A percentile compares a stretch with the other conserved stretches of the same genome.
Evolutionary conservation across 2,113 vertebrate species (phyloP).

Genomic region (Corythornis cristatus): DNA sequence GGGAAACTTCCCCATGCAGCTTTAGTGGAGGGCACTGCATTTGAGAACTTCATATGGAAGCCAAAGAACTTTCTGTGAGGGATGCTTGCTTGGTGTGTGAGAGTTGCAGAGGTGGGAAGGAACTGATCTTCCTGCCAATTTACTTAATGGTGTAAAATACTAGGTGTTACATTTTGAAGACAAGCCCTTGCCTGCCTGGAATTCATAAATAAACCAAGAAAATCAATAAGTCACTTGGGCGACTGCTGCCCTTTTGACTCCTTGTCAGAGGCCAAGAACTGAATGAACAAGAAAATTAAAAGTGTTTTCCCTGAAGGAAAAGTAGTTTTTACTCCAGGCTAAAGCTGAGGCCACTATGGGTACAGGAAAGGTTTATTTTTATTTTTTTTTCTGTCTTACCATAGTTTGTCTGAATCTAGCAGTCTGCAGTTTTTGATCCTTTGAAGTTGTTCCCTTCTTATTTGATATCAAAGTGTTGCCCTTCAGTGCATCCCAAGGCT

Average conservation of each 20-base stretch:
- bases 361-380: background rate
- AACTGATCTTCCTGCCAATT: background rate
- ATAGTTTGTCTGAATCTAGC: background rate
- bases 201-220: slow-evolving; percentile 61
- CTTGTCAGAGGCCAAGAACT: slow-evolving; percentile 32
- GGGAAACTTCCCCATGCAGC: background rate
- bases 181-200: slow-evolving; percentile 6
- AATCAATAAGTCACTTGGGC: slow-evolving; percentile 52
- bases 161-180: slow-evolving; percentile 47
- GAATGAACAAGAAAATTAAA: slow-evolving; percentile 53
- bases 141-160: slow-evolving; percentile 49
- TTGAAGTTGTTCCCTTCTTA: background rate
- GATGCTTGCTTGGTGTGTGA: background rate
- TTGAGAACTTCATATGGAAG: background rate
- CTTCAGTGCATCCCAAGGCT: background rate
- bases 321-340: slow-evolving; percentile 1
- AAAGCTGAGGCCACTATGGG: background rate
- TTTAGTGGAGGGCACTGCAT: background rate
- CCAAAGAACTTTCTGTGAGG: background rate
- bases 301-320: slow-evolving; percentile 23
- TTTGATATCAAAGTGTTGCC: background rate
- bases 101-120: slow-evolving; percentile 15
- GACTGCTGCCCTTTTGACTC: slow-evolving; percentile 35
- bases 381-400: background rate
- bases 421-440: background rate